A percentile compares a stretch with the other conserved stretches of the same genome.
These are phyloP conservation scores for Sycophaga agraensis DNA, from an alignment of 1,140 invertebrate species.

Conservation along the genomic window DNA sequence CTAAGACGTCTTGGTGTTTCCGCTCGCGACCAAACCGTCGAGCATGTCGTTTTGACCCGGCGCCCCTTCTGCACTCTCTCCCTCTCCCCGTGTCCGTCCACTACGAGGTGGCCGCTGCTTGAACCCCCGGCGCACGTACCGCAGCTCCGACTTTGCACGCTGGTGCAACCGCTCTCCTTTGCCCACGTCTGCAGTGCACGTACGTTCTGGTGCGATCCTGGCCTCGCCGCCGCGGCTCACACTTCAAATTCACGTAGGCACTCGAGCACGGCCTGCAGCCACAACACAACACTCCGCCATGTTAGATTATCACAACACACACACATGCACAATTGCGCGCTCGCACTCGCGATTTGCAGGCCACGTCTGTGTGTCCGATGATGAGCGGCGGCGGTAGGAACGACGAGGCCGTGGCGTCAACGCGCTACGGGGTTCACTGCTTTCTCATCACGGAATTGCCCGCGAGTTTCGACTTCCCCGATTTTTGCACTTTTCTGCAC, in stretches of 20 bases:
- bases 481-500: too few relatives aligned
- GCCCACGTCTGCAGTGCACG: background rate
- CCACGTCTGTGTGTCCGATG: background rate
- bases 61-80: too few relatives aligned
- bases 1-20: background rate
- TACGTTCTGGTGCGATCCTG: background rate
- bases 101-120: too few relatives aligned
- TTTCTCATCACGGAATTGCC: constrained; percentile 39
- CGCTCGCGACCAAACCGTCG: background rate
- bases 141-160: background rate
- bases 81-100: too few relatives aligned
- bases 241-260: background rate
- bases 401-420: background rate
- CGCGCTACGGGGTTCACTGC: constrained; percentile 53
- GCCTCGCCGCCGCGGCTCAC: constrained; percentile 22
- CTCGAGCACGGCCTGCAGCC: constrained; percentile 54
- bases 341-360: too few relatives aligned
- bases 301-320: constrained; percentile 58
- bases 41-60: background rate
- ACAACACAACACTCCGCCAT: constrained; percentile 60
- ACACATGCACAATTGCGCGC: constrained; percentile 43
- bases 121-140: background rate
- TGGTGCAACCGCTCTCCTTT: background rate
- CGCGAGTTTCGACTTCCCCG: constrained; percentile 41
- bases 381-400: background rate